A percentile compares a stretch with the other conserved stretches of the same genome.
These are phyloP conservation scores for Sebastes hubbsi DNA, from an alignment of 2,797 vertebrate species.

Conservation along the genomic window DNA sequence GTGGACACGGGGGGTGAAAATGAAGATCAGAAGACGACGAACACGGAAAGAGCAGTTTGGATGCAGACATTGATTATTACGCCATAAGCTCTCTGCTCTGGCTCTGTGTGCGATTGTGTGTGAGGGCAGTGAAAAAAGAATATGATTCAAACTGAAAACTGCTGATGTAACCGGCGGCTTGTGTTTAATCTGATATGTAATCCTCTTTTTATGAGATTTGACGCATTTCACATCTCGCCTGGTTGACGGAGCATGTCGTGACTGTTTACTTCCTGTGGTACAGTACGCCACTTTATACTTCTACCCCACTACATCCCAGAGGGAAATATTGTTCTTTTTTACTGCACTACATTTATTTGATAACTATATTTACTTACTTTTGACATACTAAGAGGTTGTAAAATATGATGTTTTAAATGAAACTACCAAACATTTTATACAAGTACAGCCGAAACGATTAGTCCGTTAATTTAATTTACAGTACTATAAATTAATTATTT, in stretches of 20 bases:
- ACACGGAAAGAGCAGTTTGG: conserved; percentile 43
- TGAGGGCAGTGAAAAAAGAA: conserved; percentile 7
- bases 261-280: not conserved
- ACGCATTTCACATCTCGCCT: conserved; percentile 6
- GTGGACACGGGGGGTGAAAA: conserved; percentile 12
- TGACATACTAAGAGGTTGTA: not conserved
- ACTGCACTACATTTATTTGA: not conserved
- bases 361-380: not conserved
- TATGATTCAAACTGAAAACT: conserved; percentile 47
- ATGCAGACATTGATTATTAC: conserved; percentile 55
- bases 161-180: conserved; percentile 61
- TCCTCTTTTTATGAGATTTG: conserved; percentile 63
- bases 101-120: not conserved
- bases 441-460: not conserved
- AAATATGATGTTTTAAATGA: not conserved
- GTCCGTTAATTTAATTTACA: not conserved
- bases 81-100: conserved; percentile 24
- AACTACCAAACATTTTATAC: not conserved
- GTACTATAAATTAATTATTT: too few relatives aligned
- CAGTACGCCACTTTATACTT: not conserved
- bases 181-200: conserved; percentile 66
- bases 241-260: not conserved
- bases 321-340: not conserved
- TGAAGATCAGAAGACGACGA: conserved; percentile 23
- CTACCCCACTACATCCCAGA: not conserved